phyloP scores from a whole-genome alignment of 1,140 invertebrate species.

The Dinothrombium tinctorium region DNA sequence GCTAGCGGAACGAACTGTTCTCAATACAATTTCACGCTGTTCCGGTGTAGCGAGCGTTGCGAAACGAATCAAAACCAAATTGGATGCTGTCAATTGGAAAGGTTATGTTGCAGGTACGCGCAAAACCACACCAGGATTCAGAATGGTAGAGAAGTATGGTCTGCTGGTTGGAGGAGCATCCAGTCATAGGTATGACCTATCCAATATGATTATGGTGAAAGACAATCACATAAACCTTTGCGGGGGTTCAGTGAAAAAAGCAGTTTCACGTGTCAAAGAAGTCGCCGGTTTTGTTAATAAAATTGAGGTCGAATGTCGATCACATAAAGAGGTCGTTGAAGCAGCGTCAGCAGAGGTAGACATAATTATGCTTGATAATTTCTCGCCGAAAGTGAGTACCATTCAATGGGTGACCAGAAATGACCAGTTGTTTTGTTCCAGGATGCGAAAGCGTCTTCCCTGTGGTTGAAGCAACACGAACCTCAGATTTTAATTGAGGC shows the following conservation, averaged over 20 bases:
- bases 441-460: slow-evolving; percentile 17
- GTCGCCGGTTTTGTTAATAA: slow-evolving; percentile 22
- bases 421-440: no score
- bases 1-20: slow-evolving; percentile 23
- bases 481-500: slow-evolving; percentile 22
- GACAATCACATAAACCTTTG: slow-evolving; percentile 27
- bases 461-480: slow-evolving; percentile 19
- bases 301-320: slow-evolving; percentile 27
- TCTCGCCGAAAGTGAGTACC: slow-evolving; percentile 19
- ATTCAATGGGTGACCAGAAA: slow-evolving; percentile 15
- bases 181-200: slow-evolving; percentile 24
- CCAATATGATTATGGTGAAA: slow-evolving; percentile 28
- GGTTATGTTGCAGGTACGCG: slow-evolving; percentile 24
- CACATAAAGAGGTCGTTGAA: slow-evolving; percentile 21
- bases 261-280: not conserved
- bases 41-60: slow-evolving; percentile 25
- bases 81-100: slow-evolving; percentile 18
- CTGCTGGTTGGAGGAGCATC: slow-evolving; percentile 23
- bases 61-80: not conserved
- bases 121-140: slow-evolving; percentile 28
- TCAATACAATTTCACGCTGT: slow-evolving; percentile 23
- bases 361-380: slow-evolving; percentile 28
- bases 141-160: slow-evolving; percentile 27
- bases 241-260: slow-evolving; percentile 19
- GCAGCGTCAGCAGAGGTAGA: slow-evolving; percentile 22